Base-by-base conservation (phyloP, 2,888 invertebrate genomes). In the Leucophora obtusa region DNA sequence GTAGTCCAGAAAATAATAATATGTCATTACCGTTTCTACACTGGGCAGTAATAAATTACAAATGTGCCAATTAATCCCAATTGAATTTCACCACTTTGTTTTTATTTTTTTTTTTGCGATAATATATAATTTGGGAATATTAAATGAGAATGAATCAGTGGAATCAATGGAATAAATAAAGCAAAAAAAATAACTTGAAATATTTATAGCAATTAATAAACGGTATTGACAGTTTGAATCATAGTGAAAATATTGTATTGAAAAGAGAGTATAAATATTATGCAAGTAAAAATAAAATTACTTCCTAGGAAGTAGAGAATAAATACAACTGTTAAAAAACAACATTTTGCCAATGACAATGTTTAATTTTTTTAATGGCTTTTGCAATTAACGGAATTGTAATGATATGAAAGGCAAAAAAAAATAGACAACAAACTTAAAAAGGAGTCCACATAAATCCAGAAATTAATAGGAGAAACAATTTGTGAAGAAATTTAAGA, bases 41-140 rank as follows among this genome's bases (percentile, higher is more conserved):
- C n/a, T n/a, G n/a, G n/a, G n/a, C 66, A 47, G 38, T 60, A 59
- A 66, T 74, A 74, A 74, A 74, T 74, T 74, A 63, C 68, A 74
- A 11, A 28, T 24, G 17, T 60, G 60, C 60, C 74, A 74, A 68
- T 68, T 74, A 74, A 60, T 68, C 60, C 50, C 43, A 68, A 62
- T 21, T 74, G 60, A 60, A 60, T 74, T 33, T 60, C 43, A 54
- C 18, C 54, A 66, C 54, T 68, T 66, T 43, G 14, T 18, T 43
- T 43, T 35, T 58, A n/a, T n/a, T 21, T 21, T 21, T 28, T 38
- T 11, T 38, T 47, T 47, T 1, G 14, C 14, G 43, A 47, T 47
- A 47, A 47, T 47, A 47, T n/a, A 47, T 47, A 47, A 47, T 47
- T 47, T 14, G 43, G n/a, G n/a, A 47, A 47, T 47, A 47, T 47